Conservation (phyloP, 1,140 invertebrate species). For the Drosophila nebulosa region DNA sequence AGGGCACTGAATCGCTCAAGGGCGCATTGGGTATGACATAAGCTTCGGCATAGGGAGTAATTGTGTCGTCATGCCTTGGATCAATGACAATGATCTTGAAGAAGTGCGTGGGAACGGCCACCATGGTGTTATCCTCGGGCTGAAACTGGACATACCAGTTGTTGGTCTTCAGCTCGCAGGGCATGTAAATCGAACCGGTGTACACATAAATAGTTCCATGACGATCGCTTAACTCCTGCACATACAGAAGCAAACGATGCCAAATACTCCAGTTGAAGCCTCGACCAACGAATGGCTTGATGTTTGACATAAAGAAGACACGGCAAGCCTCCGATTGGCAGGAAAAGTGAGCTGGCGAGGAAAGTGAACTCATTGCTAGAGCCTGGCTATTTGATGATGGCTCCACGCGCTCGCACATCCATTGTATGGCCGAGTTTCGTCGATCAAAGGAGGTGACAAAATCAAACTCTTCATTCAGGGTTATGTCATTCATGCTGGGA, state of each 20-base stretch:
- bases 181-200: slow-evolving; percentile 97
- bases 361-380: slow-evolving; percentile 87
- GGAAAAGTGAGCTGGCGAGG: slow-evolving; percentile 82
- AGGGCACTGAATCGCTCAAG: slow-evolving; percentile 88
- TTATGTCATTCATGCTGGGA: slow-evolving; percentile 92
- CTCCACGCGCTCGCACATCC: slow-evolving; percentile 97
- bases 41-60: slow-evolving; percentile 91
- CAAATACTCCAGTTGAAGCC: slow-evolving; percentile 97
- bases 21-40: slow-evolving; percentile 96
- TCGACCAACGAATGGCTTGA: slow-evolving; percentile 96
- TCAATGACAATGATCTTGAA: slow-evolving; percentile 95
- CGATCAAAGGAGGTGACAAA: slow-evolving; percentile 97
- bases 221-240: slow-evolving; percentile 87
- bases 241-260: slow-evolving; percentile 94
- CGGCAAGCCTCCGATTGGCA: slow-evolving; percentile 82
- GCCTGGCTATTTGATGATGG: slow-evolving; percentile 83
- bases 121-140: slow-evolving; percentile 95
- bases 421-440: slow-evolving; percentile 92
- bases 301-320: slow-evolving; percentile 97
- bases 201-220: slow-evolving; percentile 95
- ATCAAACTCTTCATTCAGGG: slow-evolving; percentile 87
- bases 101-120: slow-evolving; percentile 99
- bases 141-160: slow-evolving; percentile 96
- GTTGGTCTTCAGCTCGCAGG: slow-evolving; percentile 87
- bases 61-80: slow-evolving; percentile 81